phyloP scores from a whole-genome alignment of 2,797 vertebrate genomes.

The Tapera naevia region DNA sequence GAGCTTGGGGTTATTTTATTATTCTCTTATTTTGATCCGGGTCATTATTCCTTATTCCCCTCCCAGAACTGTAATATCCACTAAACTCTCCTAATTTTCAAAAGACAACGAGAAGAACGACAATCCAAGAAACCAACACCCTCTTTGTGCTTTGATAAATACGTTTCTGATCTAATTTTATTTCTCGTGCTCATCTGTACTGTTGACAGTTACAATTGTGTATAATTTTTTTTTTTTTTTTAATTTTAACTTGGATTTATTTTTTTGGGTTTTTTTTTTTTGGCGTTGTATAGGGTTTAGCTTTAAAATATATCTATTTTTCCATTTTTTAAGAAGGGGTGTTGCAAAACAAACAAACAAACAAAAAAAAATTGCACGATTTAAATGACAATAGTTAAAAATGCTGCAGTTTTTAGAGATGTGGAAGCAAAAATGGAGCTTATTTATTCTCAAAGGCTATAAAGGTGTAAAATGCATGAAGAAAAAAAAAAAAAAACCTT shows the following conservation, averaged over 20 bases:
- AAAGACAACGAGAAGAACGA: conserved; percentile 77
- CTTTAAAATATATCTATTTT: conserved; percentile 81
- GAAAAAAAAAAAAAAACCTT: conserved; percentile 55
- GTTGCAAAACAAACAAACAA: conserved; percentile 79
- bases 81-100: conserved; percentile 59
- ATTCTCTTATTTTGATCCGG: neutral
- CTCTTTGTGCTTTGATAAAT: conserved; percentile 83
- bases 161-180: conserved; percentile 83
- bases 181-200: conserved; percentile 91
- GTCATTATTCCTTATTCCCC: neutral
- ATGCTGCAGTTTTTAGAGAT: conserved; percentile 93
- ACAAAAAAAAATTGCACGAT: conserved; percentile 85
- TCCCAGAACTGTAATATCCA: neutral
- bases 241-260: conserved; percentile 52
- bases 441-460: conserved; percentile 79
- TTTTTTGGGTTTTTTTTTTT: no score
- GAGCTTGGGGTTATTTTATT: neutral
- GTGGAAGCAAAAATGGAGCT: conserved; percentile 72
- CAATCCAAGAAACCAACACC: conserved; percentile 85
- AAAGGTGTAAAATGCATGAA: conserved; percentile 86
- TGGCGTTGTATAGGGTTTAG: conserved; percentile 73
- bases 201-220: conserved; percentile 90
- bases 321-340: conserved; percentile 85
- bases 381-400: conserved; percentile 84
- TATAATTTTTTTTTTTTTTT: conserved; percentile 66